Base-by-base conservation (phyloP, 1,140 invertebrate species). In the Drosophila kepulauana region DNA sequence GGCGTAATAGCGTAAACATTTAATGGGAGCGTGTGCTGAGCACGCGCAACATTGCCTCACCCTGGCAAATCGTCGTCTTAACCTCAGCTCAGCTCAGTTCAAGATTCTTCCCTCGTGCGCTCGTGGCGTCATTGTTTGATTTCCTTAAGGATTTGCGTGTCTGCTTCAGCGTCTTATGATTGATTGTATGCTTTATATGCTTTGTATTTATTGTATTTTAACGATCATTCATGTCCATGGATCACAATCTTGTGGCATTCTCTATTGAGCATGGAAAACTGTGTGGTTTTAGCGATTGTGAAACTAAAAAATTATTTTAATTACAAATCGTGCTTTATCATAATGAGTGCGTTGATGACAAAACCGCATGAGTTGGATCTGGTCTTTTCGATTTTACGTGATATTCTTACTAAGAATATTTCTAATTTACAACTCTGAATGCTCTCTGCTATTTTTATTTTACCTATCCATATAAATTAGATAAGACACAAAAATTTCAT, bases 171-270 rank as follows among this genome's bases (percentile, higher is more conserved):
- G 57, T 82, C 80, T 68, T 80, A 88, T 88, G 85, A 87, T 88
- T 80, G 84, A 87, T 88, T 72, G 71, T 62, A 56, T 68, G 72
- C 46, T 59, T 65, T 65, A 72, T 87, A 38, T 48, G 43, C 20
- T 79, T 80, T 81, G 66, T 78, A 65, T 57, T 49, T 61, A 74
- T 80, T 88, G 59, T 88, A 68, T 80, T 88, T 54, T 49, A 61
- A 78, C 52, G 65, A 71, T 80, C 73, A 58, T 66, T 69, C 73
- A 67, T 72, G 56, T 69, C 61, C 61, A 66, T 58, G 79, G 84
- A 82, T 87, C 80, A 88, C 64, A 87, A 87, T 87, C 84, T 87
- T 87, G 80, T 87, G 84, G 79, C 77, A 80, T 56, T 88, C 41
- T 75, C 63, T 48, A 69, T 66, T 43, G 51, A 65, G 63, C 80